Conservation (phyloP, 2,888 invertebrate species). For the Dynastes tityus region DNA sequence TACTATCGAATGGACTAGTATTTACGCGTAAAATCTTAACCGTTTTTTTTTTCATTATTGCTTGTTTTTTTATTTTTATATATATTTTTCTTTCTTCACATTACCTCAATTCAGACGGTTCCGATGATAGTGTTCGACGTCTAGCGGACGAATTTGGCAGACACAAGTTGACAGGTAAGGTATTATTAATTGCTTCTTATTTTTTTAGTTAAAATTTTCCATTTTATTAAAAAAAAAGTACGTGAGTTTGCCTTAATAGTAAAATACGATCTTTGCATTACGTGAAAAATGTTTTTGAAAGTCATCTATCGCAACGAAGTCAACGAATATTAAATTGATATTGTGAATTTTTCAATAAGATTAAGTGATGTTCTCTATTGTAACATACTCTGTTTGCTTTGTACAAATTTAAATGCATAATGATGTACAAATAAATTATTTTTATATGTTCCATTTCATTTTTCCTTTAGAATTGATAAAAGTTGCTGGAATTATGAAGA, state of each 20-base stretch:
- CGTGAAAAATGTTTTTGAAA: too few species aligned
- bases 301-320: too few species aligned
- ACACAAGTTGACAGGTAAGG: constrained; percentile 66
- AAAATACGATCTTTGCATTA: too few species aligned
- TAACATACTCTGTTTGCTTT: not conserved
- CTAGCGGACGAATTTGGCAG: constrained; percentile 65
- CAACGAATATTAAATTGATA: too few species aligned
- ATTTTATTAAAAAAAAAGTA: too few species aligned
- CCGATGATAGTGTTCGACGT: constrained; percentile 62
- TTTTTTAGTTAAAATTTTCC: not conserved
- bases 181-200: constrained; percentile 38
- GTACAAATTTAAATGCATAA: too few species aligned
- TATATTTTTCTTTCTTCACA: constrained; percentile 36
- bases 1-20: not conserved
- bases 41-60: not conserved
- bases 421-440: not conserved
- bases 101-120: constrained; percentile 57
- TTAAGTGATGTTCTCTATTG: not conserved
- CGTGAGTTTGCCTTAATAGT: too few species aligned
- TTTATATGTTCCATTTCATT: not conserved
- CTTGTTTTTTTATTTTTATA: not conserved
- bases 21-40: not conserved
- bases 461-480: not conserved
- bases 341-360: not conserved
- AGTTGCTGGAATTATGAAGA: too few species aligned